Conservation (phyloP, 2,888 invertebrate species). For the Emesis castigata region DNA sequence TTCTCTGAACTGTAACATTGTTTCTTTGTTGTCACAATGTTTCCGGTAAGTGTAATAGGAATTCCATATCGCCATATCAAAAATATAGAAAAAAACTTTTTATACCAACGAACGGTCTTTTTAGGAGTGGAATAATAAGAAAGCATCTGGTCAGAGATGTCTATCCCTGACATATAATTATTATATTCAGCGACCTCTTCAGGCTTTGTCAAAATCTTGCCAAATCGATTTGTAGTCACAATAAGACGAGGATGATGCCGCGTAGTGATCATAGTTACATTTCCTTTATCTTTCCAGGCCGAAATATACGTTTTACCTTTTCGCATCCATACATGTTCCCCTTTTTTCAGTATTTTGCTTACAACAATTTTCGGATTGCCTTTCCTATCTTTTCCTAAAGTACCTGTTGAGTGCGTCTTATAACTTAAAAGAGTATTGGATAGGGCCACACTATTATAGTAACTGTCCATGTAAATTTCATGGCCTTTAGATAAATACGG, state of each 20-base stretch:
- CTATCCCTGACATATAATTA: constrained; percentile 48
- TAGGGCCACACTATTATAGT: constrained; percentile 33
- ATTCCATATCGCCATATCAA: constrained; percentile 30
- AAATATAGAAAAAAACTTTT: constrained; percentile 6
- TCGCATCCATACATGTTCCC: constrained; percentile 39
- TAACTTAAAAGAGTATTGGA: constrained; percentile 38
- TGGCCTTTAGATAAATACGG: constrained; percentile 40
- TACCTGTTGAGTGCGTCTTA: neutral
- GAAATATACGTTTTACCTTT: constrained; percentile 47
- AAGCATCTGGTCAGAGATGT: constrained; percentile 52
- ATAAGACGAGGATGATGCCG: constrained; percentile 36
- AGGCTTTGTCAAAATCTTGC: constrained; percentile 30
- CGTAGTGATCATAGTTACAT: constrained; percentile 47
- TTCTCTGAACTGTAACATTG: constrained; percentile 17
- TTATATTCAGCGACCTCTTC: constrained; percentile 51
- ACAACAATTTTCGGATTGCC: constrained; percentile 27
- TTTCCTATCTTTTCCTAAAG: no score
- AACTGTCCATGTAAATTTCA: constrained; percentile 48
- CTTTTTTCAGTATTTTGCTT: constrained; percentile 47
- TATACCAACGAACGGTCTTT: constrained; percentile 55
- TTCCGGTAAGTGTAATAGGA: constrained; percentile 16
- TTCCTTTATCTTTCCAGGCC: constrained; percentile 45
- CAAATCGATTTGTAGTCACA: constrained; percentile 29
- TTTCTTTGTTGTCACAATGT: constrained; percentile 8
- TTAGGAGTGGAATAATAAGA: constrained; percentile 52